phyloP scores from a whole-genome alignment of 2,888 invertebrate species.

The Marronus borbonicus region DNA sequence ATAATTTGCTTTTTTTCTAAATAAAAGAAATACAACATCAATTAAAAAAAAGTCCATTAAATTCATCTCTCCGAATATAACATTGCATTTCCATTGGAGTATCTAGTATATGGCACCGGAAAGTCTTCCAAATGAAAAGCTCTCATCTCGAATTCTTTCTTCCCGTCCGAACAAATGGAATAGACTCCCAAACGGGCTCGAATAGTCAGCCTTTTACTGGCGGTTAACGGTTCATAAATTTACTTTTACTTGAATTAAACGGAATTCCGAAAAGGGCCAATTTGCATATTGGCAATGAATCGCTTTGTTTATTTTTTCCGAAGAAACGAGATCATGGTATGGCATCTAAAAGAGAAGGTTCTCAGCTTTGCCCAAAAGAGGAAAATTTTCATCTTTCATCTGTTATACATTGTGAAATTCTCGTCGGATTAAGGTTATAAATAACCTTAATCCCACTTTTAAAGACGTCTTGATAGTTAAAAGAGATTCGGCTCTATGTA shows the following conservation, averaged over 20 bases:
- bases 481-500: constrained; percentile 20
- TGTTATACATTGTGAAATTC: not conserved
- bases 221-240: constrained; percentile 28
- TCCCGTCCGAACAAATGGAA: constrained; percentile 4
- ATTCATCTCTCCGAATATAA: too few species aligned
- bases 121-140: too few species aligned
- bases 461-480: constrained; percentile 19
- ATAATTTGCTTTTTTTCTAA: too few species aligned
- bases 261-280: constrained; percentile 13
- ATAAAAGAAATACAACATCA: too few species aligned
- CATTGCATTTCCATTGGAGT: too few species aligned
- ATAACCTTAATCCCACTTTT: constrained; percentile 35
- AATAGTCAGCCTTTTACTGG: not conserved
- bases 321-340: not conserved
- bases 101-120: too few species aligned
- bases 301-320: constrained; percentile 1
- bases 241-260: constrained; percentile 32
- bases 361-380: not conserved
- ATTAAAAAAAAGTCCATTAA: too few species aligned
- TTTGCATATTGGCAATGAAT: constrained; percentile 37
- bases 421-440: not conserved
- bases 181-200: not conserved
- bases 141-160: too few species aligned
- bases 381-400: constrained; percentile 26
- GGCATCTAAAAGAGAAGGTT: not conserved